phyloP scores from a whole-genome alignment of 2,888 invertebrate species.

The Catocala fraxini region DNA sequence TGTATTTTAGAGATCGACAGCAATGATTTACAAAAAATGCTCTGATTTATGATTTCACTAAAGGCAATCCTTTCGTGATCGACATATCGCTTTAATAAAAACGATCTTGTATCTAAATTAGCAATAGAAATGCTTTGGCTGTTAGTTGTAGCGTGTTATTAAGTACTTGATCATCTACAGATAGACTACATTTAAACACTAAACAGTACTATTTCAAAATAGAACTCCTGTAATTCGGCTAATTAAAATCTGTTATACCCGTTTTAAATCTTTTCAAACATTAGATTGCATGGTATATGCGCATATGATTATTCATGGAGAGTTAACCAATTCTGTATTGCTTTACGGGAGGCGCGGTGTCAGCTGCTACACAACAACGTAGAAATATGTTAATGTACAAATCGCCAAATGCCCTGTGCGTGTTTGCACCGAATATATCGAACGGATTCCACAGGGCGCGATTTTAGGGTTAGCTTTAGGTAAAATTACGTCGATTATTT shows the following conservation, averaged over 20 bases:
- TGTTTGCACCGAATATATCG: constrained; percentile 10
- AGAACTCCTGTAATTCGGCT: no score
- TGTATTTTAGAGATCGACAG: constrained; percentile 3
- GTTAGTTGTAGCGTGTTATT: no score
- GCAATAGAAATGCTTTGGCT: no score
- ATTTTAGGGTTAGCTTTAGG: constrained; percentile 30
- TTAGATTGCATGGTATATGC: constrained; percentile 12
- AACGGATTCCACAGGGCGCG: constrained; percentile 26
- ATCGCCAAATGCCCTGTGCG: constrained; percentile 33
- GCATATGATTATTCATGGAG: constrained; percentile 2
- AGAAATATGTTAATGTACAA: constrained; percentile 46
- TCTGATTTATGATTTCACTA: no score
- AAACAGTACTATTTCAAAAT: no score
- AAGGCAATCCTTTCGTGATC: no score
- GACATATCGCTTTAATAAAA: no score
- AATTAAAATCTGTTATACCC: no score
- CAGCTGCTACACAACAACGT: constrained; percentile 42
- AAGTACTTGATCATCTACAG: no score
- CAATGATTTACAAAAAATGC: background rate
- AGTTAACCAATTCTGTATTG: constrained; percentile 5
- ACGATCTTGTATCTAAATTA: no score
- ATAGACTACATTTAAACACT: no score
- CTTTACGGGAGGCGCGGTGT: constrained; percentile 18
- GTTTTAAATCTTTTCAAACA: constrained; percentile 8
- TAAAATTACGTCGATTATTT: no score